A percentile compares a stretch with the other conserved stretches of the same genome.
These are phyloP conservation scores for Tragelaphus scriptus DNA, from an alignment of 2,113 vertebrate genomes.

Conservation along the genomic window DNA sequence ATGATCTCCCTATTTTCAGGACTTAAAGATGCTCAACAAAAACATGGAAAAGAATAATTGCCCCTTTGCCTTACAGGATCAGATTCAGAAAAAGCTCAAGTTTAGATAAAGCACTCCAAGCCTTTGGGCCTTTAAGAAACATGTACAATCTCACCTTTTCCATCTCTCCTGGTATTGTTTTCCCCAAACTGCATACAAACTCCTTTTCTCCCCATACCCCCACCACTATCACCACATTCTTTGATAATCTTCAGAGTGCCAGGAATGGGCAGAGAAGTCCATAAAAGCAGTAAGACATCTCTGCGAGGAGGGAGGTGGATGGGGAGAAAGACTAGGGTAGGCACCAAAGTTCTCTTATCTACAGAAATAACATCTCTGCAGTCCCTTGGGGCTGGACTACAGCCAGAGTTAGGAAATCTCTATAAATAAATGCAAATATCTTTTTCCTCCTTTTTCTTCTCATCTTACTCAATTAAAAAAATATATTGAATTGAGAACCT, in stretches of 20 bases:
- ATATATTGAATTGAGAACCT: neutral
- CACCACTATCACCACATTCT: neutral
- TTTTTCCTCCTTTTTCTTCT: neutral
- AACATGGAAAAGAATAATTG: neutral
- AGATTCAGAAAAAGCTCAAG: neutral
- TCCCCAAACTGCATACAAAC: neutral
- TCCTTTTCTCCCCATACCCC: neutral
- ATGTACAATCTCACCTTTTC: neutral
- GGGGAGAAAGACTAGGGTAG: neutral
- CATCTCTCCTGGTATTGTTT: neutral
- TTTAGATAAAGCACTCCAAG: neutral
- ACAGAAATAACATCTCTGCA: neutral
- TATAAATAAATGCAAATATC: neutral
- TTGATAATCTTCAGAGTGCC: neutral
- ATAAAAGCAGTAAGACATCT: neutral
- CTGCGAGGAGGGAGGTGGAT: neutral
- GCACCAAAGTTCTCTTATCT: neutral
- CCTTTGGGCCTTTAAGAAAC: neutral
- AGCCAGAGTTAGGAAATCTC: neutral
- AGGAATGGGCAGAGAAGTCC: neutral
- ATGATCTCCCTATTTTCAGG: neutral
- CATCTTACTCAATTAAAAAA: neutral
- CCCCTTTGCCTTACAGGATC: neutral
- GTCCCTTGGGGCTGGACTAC: neutral
- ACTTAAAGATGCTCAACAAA: neutral